Conservation (phyloP, 2,113 vertebrate species). For the Nycticorax nycticorax region DNA sequence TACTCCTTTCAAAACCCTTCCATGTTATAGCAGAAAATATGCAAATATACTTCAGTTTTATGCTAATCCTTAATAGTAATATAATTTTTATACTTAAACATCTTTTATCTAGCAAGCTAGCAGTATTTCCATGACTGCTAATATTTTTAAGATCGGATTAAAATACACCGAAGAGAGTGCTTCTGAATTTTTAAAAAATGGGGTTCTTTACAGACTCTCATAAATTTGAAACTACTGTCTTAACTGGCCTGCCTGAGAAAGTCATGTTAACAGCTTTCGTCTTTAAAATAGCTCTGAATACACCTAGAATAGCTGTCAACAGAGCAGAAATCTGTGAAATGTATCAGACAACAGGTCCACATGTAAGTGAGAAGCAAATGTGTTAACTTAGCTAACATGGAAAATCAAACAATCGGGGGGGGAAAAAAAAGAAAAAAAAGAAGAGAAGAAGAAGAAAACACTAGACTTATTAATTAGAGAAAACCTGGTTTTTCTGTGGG, state of each 20-base stretch:
- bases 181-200: not conserved
- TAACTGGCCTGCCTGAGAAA: constrained; percentile 56
- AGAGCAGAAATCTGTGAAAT: constrained; percentile 60
- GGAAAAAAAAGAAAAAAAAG: no score
- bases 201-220: not conserved
- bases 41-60: not conserved
- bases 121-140: not conserved
- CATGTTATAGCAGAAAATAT: not conserved
- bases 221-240: constrained; percentile 47
- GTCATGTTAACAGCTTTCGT: constrained; percentile 55
- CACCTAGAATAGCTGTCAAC: constrained; percentile 67
- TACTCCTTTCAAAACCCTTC: not conserved
- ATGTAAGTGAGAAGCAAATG: constrained; percentile 53
- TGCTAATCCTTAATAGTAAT: not conserved
- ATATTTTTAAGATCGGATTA: not conserved
- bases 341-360: constrained; percentile 43
- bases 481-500: not conserved
- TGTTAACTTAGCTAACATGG: constrained; percentile 47
- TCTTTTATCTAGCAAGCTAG: not conserved
- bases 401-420: constrained; percentile 1
- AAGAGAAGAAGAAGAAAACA: not conserved
- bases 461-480: not conserved
- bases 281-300: constrained; percentile 70
- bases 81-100: not conserved
- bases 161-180: not conserved